Evolutionary conservation across 2,888 invertebrate species (phyloP).

Genomic region (Anthoptus insignis): DNA sequence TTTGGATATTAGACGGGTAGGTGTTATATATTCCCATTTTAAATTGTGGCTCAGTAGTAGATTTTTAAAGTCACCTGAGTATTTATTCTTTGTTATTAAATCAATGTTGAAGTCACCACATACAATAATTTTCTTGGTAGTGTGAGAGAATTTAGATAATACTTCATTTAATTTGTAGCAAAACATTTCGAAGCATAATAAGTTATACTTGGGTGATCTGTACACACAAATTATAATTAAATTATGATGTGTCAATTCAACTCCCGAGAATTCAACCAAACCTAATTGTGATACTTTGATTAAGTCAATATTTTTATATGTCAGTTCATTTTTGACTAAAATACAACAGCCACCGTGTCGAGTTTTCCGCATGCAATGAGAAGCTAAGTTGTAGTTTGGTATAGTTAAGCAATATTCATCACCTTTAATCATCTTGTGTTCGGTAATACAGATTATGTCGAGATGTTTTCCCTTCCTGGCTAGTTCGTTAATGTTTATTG

Average conservation of each 20-base stretch:
- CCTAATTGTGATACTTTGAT: background rate
- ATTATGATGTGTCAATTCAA: background rate
- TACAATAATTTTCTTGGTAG: background rate
- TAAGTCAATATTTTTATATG: background rate
- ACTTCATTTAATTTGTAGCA: background rate
- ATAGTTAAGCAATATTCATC: background rate
- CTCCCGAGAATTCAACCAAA: background rate
- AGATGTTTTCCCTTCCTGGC: background rate
- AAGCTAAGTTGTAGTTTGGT: background rate
- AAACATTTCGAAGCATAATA: background rate
- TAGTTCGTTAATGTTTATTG: background rate
- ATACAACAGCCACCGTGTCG: slow-evolving; percentile 2
- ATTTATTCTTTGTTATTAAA: background rate
- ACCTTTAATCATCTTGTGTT: slow-evolving; percentile 1
- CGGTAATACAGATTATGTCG: background rate
- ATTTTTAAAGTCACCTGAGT: background rate
- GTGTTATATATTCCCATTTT: background rate
- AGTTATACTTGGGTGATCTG: background rate
- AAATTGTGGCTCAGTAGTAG: background rate
- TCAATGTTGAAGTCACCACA: slow-evolving; percentile 4
- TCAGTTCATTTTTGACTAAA: background rate
- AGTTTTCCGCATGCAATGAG: background rate
- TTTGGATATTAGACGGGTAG: background rate
- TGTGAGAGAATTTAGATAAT: background rate
- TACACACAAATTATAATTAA: slow-evolving; percentile 4